Evolutionary conservation across 2,888 invertebrate species (phyloP), one percentile per base, ranked within the genome.

Genomic region (Rambutsinella grinnellia): DNA sequence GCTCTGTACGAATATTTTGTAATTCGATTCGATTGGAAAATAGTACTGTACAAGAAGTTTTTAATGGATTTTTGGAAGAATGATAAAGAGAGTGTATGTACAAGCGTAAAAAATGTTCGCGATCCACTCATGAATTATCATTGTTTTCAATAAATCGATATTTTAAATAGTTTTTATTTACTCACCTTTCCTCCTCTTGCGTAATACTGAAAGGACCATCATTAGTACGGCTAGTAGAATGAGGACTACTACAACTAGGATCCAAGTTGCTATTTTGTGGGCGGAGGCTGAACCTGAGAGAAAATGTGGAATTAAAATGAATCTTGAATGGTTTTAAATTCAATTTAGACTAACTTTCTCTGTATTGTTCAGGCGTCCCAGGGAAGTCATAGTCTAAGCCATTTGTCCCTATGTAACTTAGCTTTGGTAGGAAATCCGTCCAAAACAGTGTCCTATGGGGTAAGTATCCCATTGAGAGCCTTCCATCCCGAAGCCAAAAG

Each of bases 401-500:
- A 68, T 81, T 81, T 2, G 24, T 56, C 5, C 79, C 82, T 0
- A 82, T 28, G 62, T 76, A 76, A 60, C 85, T 84, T 8, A 88
- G 75, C 80, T 86, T 85, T 36, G 87, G 88, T 15, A 88, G 79
- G 51, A 88, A 85, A 36, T 87, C 85, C 76, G 87, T 88, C 88
- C 88, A 88, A 82, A 88, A 88, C 60, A 85, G 83, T 49, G 86
- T 81, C 62, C 83, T 78, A 68, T 84, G 79, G 3, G 82, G 80
- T 67, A 81, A 78, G 57, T 84, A 82, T 24, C 84, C 83, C 85
- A 80, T 87, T 88, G 84, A 92, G 8, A 81, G 92, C 21, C 89
- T 89, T 78, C 88, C 87, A 92, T 93, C 93, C 13, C 87, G 86
- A 57, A 89, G 88, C 61, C 83, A 82, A 62, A 75, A 82, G 51